Evolutionary conservation across 2,888 invertebrate species (phyloP).

Genomic region (Caenorhabditis sinica): DNA sequence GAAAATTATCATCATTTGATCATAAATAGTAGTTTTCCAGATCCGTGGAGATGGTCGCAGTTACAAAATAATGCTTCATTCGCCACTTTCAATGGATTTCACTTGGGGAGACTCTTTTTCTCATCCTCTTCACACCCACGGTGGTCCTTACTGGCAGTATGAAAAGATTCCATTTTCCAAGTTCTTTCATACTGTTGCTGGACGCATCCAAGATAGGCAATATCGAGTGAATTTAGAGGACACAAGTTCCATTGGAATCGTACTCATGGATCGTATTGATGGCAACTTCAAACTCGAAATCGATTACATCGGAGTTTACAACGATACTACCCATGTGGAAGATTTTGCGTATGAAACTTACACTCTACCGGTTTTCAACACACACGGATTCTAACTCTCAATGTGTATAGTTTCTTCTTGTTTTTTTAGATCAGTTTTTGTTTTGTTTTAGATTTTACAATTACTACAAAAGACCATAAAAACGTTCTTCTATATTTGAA

Average conservation of each 20-base stretch:
- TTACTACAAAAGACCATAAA: background rate
- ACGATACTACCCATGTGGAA: conserved; percentile 90
- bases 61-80: conserved; percentile 91
- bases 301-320: conserved; percentile 93
- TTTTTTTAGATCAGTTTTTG: background rate
- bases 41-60: conserved; percentile 94
- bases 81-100: conserved; percentile 90
- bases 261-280: conserved; percentile 89
- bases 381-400: conserved; percentile 76
- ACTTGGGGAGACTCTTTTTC: conserved; percentile 93
- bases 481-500: conserved; percentile 46
- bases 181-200: conserved; percentile 81
- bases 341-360: conserved; percentile 96
- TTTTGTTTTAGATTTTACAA: background rate
- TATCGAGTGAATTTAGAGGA: conserved; percentile 71
- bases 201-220: conserved; percentile 82
- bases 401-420: conserved; percentile 16
- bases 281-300: conserved; percentile 94
- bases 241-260: conserved; percentile 93
- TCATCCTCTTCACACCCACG: conserved; percentile 93
- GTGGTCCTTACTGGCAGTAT: conserved; percentile 96
- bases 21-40: conserved; percentile 61
- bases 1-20: background rate
- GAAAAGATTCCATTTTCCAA: conserved; percentile 85
- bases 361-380: conserved; percentile 85